These are phyloP conservation scores for Pseudomyrmex concolor DNA, from an alignment of 1,140 invertebrate genomes.

Conservation along the genomic window DNA sequence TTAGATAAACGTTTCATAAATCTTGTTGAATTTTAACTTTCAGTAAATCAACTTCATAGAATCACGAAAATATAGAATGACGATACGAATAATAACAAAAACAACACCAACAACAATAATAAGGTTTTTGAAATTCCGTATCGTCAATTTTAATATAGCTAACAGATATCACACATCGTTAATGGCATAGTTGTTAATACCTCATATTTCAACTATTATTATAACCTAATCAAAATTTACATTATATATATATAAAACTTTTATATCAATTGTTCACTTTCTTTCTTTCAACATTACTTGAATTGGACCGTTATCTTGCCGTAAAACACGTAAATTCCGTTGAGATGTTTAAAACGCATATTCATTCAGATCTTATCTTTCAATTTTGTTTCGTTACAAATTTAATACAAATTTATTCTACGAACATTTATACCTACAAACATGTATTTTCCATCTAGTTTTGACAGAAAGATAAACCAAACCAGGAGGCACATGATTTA, in stretches of 20 bases:
- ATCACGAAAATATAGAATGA: too few species aligned
- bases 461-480: neutral
- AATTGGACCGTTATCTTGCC: constrained; percentile 40
- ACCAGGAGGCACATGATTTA: constrained; percentile 11
- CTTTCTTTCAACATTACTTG: neutral
- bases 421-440: constrained; percentile 19
- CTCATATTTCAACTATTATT: neutral
- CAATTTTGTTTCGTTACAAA: constrained; percentile 28
- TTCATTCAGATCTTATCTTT: constrained; percentile 33
- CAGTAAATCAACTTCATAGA: too few species aligned
- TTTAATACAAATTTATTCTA: constrained; percentile 40
- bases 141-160: neutral
- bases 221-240: constrained; percentile 17
- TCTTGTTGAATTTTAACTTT: too few species aligned
- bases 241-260: neutral
- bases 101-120: neutral
- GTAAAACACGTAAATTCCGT: constrained; percentile 14
- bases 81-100: too few species aligned
- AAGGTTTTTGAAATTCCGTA: neutral
- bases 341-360: constrained; percentile 20
- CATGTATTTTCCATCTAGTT: constrained; percentile 38
- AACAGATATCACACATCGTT: neutral
- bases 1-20: too few species aligned
- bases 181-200: neutral
- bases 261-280: constrained; percentile 11